A percentile compares a stretch with the other conserved stretches of the same genome.
These are phyloP conservation scores for Lasioglossum morio DNA, from an alignment of 2,888 invertebrate genomes.

Conservation along the genomic window DNA sequence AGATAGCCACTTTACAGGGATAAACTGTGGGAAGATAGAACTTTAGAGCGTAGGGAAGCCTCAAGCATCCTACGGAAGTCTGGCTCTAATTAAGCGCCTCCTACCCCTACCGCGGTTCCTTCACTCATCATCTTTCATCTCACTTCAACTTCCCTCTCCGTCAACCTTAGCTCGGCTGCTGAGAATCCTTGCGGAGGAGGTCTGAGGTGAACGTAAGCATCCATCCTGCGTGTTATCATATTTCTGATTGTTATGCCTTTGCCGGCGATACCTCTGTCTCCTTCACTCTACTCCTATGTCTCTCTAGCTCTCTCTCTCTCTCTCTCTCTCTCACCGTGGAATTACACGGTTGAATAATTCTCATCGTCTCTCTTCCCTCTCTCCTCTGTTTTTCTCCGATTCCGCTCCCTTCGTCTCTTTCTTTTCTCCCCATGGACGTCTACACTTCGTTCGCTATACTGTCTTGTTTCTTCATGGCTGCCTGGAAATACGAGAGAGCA, in stretches of 20 bases:
- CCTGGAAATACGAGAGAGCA: slow-evolving; percentile 80
- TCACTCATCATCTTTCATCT: slow-evolving; percentile 83
- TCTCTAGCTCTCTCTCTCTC: slow-evolving; percentile 51
- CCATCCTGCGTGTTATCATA: slow-evolving; percentile 82
- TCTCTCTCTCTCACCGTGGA: slow-evolving; percentile 34
- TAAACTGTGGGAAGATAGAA: slow-evolving; percentile 82
- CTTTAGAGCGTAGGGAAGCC: slow-evolving; percentile 81
- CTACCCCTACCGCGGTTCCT: slow-evolving; percentile 75
- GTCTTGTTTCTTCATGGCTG: slow-evolving; percentile 79
- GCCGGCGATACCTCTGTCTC: slow-evolving; percentile 66
- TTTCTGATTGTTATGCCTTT: slow-evolving; percentile 83
- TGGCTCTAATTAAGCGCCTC: slow-evolving; percentile 84
- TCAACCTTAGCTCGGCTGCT: slow-evolving; percentile 59
- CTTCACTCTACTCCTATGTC: slow-evolving; percentile 42
- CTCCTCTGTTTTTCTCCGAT: slow-evolving; percentile 36
- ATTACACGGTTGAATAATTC: slow-evolving; percentile 48
- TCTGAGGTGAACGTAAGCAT: slow-evolving; percentile 80
- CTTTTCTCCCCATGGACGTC: slow-evolving; percentile 19
- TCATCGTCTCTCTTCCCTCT: slow-evolving; percentile 26
- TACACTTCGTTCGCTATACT: slow-evolving; percentile 49
- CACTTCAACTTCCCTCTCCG: slow-evolving; percentile 53
- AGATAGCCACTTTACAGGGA: slow-evolving; percentile 83
- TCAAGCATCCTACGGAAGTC: slow-evolving; percentile 84
- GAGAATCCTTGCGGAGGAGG: slow-evolving; percentile 72
- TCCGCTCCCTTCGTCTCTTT: slow-evolving; percentile 17